Percentiles rank a stretch among this genome's conserved stretches.
Evolutionary conservation across 2,113 vertebrate species (phyloP).

Genomic region (Neodon shergylaensis): DNA sequence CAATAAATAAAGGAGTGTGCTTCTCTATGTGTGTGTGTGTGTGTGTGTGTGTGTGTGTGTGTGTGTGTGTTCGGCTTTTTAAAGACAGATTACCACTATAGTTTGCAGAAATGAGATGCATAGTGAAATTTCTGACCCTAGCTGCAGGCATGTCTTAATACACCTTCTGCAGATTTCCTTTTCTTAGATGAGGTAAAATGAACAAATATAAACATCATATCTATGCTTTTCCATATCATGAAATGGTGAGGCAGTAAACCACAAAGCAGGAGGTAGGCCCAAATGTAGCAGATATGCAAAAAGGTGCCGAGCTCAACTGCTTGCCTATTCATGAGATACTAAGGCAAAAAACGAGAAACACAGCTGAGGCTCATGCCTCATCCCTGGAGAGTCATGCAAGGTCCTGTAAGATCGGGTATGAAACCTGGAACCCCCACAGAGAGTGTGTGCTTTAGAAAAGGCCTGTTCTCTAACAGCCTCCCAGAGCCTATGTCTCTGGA

Average conservation of each 20-base stretch:
- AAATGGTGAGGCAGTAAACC: neutral
- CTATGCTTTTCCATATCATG: neutral
- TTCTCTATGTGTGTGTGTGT: neutral
- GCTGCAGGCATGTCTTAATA: neutral
- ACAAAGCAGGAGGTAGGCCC: neutral
- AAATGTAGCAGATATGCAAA: neutral
- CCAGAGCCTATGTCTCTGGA: neutral
- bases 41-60: no score
- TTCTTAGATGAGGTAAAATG: neutral
- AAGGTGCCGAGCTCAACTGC: neutral
- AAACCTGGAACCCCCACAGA: constrained; percentile 8
- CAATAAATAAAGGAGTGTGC: neutral
- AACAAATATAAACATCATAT: neutral
- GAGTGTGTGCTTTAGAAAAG: constrained; percentile 13
- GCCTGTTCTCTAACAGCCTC: neutral
- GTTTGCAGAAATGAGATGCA: neutral
- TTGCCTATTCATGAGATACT: constrained; percentile 5
- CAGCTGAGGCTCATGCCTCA: neutral
- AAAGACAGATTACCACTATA: neutral
- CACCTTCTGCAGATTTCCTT: neutral
- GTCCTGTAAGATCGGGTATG: neutral
- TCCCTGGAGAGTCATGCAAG: neutral
- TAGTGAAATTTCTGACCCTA: neutral
- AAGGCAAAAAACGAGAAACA: constrained; percentile 48
- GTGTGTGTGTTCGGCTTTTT: neutral